Evolutionary conservation across 2,113 vertebrate species (phyloP), one percentile per base, ranked within the genome.

Genomic region (Pseudonaja textilis): DNA sequence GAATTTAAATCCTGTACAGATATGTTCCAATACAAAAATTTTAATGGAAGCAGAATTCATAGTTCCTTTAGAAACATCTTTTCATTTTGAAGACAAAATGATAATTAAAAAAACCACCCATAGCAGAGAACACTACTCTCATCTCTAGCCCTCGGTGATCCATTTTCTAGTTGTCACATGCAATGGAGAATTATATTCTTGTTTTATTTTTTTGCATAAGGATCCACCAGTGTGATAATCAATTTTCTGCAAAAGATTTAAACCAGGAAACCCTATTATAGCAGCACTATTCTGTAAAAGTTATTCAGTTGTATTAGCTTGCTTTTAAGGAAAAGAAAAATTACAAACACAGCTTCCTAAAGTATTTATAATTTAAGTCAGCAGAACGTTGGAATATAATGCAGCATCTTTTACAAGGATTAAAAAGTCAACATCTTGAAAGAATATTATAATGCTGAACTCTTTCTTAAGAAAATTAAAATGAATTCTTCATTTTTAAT

Each of bases 401-500:
- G 93, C 74, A 69, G 29, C 54, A 57, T 92, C 20, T 88, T 95
- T 95, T 95, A 93, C 9, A 29, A 20, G 91, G 88, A 34, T 81
- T 25, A 87, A 52, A 64, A 87, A 93, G 91, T 23, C 89, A 61
- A 22, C 5, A 92, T 29, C 86, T 96, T 95, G 61, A 96, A 95
- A 95, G 88, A 94, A 25, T 12, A 25, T 91, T 94, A 93, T 5
- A 29, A 11, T 91, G 93, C 89, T 90, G 90, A 95, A 91, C 4
- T 85, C 69, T 93, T 93, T 86, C 2, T 94, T 94, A 93, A 81
- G 89, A 95, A 96, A 95, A 94, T 61, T 85, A 93, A 95, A 95
- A 39, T 1, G 0, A 95, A 93, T 92, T 90, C 8, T 9, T 95
- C 1, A 88, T 87, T 96, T 96, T 96, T 96, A 96, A 96, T 96